Percentiles rank a stretch among this genome's conserved stretches.
Evolutionary conservation across 2,113 vertebrate species (phyloP).

Genomic region (Cyprichromis sp.): DNA sequence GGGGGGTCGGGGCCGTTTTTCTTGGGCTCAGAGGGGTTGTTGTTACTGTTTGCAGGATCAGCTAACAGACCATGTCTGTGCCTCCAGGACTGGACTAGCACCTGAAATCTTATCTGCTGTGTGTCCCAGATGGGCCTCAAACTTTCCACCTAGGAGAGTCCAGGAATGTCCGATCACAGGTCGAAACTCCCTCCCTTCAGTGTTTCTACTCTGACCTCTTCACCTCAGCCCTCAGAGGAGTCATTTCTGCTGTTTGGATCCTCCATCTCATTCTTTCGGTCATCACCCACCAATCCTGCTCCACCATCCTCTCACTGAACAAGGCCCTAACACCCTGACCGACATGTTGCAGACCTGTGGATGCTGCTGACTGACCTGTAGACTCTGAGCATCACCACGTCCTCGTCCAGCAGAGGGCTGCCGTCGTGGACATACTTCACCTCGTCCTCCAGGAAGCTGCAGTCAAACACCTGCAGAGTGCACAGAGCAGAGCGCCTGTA

Average conservation of each 20-base stretch:
- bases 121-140: background rate
- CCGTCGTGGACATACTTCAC: conserved; percentile 63
- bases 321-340: background rate
- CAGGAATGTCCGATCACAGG: background rate
- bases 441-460: conserved; percentile 62
- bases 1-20: background rate
- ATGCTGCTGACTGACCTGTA: conserved; percentile 54
- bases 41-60: background rate
- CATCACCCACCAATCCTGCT: background rate
- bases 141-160: background rate
- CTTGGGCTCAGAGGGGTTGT: background rate
- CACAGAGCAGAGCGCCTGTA: background rate
- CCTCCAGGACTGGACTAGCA: background rate
- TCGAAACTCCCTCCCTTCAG: background rate
- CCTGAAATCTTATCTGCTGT: background rate
- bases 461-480: conserved; percentile 69
- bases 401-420: conserved; percentile 64
- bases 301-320: background rate
- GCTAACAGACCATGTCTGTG: background rate
- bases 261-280: background rate
- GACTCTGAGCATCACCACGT: conserved; percentile 57
- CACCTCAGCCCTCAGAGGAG: background rate
- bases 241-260: background rate
- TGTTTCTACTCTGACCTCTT: background rate
- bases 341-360: background rate